Base-by-base conservation (phyloP, 2,888 invertebrate species). In the Cetonia aurata region DNA sequence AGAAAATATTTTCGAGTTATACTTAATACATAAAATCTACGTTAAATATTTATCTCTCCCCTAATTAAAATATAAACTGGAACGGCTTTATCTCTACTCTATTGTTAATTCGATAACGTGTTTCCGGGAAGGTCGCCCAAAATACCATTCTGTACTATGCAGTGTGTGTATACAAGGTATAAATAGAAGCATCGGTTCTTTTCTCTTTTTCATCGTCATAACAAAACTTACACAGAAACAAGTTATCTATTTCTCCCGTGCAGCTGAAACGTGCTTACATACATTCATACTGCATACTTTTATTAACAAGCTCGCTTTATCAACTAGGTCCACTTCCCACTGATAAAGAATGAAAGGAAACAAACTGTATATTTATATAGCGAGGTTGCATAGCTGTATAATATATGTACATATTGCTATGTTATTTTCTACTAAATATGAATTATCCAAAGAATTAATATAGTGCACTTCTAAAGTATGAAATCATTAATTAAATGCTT, bases 261-360 rank as follows among this genome's bases (percentile, higher is more conserved):
- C 48, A n/a, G 48, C 48, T 48, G 48, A 8, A 37, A 12, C 13
- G 48, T 17, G 48, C 1, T 37, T 8, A 37, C 10, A 37, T 37
- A 10, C 10, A 37, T 37, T 6, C 10, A 37, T 37, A 10, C 25
- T 37, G 37, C 37, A 37, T 37, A 37, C 33, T 25, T 55, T 67
- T 67, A 55, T 67, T 67, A 67, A 55, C 67, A 55, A 53, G 31
- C 55, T 2, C 19, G 67, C 55, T 10, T 55, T 67, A 67, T 67
- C 67, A 55, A 19, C 41, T 55, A 55, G 37, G 53, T 53, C 55
- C 19, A 67, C 67, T 67, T 67, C 67, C 67, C 55, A 37, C 41
- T n/a, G 53, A 55, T 55, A 55, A 67, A 41, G 25, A 31, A 44
- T 50, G 41, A 15, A 67, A 55, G 17, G 50, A 37, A 37, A 37